Evolutionary conservation across 2,797 vertebrate genomes (phyloP).

Genomic region (Anguilla anguilla): DNA sequence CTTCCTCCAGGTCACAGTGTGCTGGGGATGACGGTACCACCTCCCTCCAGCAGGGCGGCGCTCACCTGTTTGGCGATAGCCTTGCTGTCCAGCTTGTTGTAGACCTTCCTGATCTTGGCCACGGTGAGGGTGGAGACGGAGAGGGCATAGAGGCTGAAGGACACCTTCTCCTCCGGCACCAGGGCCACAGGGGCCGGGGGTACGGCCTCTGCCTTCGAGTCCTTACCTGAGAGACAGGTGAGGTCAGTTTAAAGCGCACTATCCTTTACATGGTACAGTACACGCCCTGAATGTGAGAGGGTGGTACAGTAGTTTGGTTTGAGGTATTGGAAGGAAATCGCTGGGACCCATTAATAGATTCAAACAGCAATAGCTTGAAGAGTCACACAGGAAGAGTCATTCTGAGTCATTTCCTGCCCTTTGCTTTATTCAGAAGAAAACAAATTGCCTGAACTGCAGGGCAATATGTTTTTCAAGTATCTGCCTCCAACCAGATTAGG

Average conservation of each 20-base stretch:
- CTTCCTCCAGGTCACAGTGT: not conserved
- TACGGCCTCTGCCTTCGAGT: conserved; percentile 85
- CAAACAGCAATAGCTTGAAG: not conserved
- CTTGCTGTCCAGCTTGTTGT: conserved; percentile 98
- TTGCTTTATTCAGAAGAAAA: not conserved
- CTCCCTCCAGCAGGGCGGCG: not conserved
- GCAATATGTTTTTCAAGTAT: not conserved
- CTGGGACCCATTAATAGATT: not conserved
- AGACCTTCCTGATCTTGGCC: conserved; percentile 93
- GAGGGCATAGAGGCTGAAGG: conserved; percentile 91
- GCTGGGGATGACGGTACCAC: not conserved
- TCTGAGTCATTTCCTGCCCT: not conserved
- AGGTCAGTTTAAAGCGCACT: not conserved
- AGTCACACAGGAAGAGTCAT: not conserved
- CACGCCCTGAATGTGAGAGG: not conserved
- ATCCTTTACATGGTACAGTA: not conserved
- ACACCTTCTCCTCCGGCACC: conserved; percentile 96
- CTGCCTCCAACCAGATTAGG: not conserved
- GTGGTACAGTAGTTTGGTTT: not conserved
- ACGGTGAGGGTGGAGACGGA: conserved; percentile 92
- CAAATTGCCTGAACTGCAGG: not conserved
- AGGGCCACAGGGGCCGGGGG: conserved; percentile 79
- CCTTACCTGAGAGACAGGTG: conserved; percentile 78
- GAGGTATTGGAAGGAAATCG: not conserved
- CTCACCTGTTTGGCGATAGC: conserved; percentile 96